These are phyloP conservation scores for Athene cunicularia DNA, from an alignment of 2,113 vertebrate species.

Conservation along the genomic window DNA sequence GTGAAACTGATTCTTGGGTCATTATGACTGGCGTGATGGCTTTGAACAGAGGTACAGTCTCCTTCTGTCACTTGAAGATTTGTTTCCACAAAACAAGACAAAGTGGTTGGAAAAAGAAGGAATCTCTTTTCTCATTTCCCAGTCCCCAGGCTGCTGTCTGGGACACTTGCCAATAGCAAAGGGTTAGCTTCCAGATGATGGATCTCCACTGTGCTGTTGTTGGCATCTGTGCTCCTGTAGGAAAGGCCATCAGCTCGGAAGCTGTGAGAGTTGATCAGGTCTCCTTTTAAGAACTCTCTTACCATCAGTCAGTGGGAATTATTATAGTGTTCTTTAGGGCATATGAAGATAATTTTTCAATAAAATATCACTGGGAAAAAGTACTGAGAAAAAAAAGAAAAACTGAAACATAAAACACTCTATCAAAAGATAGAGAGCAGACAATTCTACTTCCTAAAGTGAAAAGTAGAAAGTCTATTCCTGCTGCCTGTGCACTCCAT, in stretches of 20 bases:
- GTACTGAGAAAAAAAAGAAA: not conserved
- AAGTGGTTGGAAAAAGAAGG: not conserved
- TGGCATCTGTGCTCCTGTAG: not conserved
- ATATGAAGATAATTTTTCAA: not conserved
- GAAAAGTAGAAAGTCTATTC: not conserved
- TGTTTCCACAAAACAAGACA: not conserved
- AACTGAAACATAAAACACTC: not conserved
- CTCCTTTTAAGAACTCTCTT: not conserved
- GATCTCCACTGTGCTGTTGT: not conserved
- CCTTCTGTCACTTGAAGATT: not conserved
- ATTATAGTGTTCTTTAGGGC: not conserved
- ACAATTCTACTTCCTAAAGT: not conserved
- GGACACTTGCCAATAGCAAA: slow-evolving; percentile 15
- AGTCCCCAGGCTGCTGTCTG: not conserved
- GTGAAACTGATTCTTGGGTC: not conserved
- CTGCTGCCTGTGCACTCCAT: not conserved
- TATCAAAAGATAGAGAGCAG: not conserved
- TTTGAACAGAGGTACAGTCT: not conserved
- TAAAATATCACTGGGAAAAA: not conserved
- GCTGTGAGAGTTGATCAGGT: not conserved
- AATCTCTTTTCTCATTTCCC: not conserved
- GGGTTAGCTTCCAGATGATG: not conserved
- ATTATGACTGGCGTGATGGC: rapidly evolving
- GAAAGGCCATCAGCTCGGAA: not conserved
- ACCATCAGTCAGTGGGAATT: not conserved